Conservation (phyloP, 2,888 invertebrate genomes). For the Nephrocerus scutellatus region DNA sequence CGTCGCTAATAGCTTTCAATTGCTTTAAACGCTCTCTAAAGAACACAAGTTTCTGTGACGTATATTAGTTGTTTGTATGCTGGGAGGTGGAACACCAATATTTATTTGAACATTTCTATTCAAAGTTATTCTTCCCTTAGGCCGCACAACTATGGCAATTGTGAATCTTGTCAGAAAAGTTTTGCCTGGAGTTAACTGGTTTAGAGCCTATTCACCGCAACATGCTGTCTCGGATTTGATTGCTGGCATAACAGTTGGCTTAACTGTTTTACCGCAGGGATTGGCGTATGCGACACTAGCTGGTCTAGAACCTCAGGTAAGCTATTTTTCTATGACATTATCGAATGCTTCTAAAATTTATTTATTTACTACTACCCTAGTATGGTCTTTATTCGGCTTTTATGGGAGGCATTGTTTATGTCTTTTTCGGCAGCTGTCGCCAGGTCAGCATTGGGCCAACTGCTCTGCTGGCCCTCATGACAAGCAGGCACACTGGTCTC, state of each 20-base stretch:
- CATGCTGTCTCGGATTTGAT: constrained; percentile 78
- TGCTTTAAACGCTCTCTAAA: too few relatives aligned
- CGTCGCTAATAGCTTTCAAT: too few relatives aligned
- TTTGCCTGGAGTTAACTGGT: constrained; percentile 57
- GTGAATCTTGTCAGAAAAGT: constrained; percentile 24
- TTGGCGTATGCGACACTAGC: constrained; percentile 87
- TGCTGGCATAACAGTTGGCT: constrained; percentile 86
- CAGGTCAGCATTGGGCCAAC: constrained; percentile 87
- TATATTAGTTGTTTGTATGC: too few relatives aligned
- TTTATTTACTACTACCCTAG: constrained; percentile 56
- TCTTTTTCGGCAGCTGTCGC: constrained; percentile 80
- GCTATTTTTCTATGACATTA: constrained; percentile 3
- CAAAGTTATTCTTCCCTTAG: too few relatives aligned
- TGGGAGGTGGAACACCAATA: too few relatives aligned
- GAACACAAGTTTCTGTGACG: too few relatives aligned
- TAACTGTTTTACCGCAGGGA: constrained; percentile 89
- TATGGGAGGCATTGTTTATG: constrained; percentile 87
- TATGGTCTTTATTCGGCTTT: constrained; percentile 94
- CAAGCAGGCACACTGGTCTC: constrained; percentile 55
- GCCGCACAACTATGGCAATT: constrained; percentile 23
- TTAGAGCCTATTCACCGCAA: constrained; percentile 66
- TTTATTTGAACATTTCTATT: too few relatives aligned
- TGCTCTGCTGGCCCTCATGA: constrained; percentile 84
- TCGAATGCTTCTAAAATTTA: constrained; percentile 11
- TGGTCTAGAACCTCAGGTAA: constrained; percentile 76